Base-by-base conservation (phyloP, 2,888 invertebrate species). In the Ischnura elegans region DNA sequence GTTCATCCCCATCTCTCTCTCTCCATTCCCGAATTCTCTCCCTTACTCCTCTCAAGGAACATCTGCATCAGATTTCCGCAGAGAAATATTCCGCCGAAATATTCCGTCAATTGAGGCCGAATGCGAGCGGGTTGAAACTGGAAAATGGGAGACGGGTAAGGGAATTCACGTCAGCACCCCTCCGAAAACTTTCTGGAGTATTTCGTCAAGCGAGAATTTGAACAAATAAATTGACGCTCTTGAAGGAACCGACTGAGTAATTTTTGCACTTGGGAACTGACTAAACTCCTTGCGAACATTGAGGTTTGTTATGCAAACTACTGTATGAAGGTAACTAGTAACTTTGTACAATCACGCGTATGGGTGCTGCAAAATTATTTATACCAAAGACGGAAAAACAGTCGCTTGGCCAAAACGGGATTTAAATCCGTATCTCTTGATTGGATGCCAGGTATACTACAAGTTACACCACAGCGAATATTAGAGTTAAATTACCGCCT, bases 51-150 rank as follows among this genome's bases (percentile, higher is more conserved):
- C 55, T 25, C 21, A 36, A 4, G 42, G 90, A 61, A 66, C 90
- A 90, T 90, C 61, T 90, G 90, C 61, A 66, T 66, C 43, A 42
- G 66, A 61, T 90, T 45, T 45, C 66, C 90, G 66, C 66, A 42
- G 43, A 66, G 61, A 55, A 55, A 51, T 55, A 87, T 61, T 87
- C 87, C 42, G 55, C 55, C 25, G 43, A n/a, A n/a, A n/a, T n/a
- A n/a, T n/a, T n/a, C n/a, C 90, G n/a, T 90, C 90, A 90, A 90
- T 66, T 90, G 90, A 61, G 42, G n/a, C 90, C 43, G 55, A 51
- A 87, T n/a, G 25, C 42, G 87, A 42, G 42, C 61, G 90, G 43
- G 42, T 36, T 51, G 51, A 29, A 42, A 29, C 29, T 51, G 3
- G 55, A 55, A 36, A 36, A 29, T 36, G 87, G 47, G n/a, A 51